Evolutionary conservation across 1,140 invertebrate species (phyloP), one percentile per base, ranked within the genome.

Genomic region (Achatina immaculata): DNA sequence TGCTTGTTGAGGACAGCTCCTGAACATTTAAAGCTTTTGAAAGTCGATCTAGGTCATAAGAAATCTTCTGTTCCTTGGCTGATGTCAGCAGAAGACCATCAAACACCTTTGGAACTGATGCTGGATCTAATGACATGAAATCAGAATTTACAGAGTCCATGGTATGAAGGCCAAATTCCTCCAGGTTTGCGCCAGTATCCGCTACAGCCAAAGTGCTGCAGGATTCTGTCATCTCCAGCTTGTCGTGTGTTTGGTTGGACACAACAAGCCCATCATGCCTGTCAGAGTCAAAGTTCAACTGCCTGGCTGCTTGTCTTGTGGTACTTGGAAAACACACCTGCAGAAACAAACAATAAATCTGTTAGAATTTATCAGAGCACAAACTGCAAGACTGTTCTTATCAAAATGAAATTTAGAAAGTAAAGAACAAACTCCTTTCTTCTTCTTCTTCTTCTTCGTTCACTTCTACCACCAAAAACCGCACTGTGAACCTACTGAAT

Each of bases 1-100:
- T 79, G 31, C 82, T 77, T 48, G 88, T 88, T n/a, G 88, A 89
- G 58, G 79, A 85, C 6, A 89, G 36, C 31, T 89, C 88, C 69
- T 87, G 83, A 43, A 89, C 84, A 82, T 89, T 89, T 65, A 89
- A 69, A 45, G 83, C 84, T 78, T 85, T 87, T 1, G 85, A 88
- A 19, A 89, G 77, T 58, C 86, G 87, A 34, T 84, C 82, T 62
- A 89, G 80, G 58, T 85, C 84, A 31, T 87, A 87, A 69, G 85
- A 86, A 51, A 89, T 89, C 48, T 89, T 87, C 77, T 89, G 86
- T 71, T 89, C 85, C 74, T 84, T 85, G 24, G 85, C 62, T 45
- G 88, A 87, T 14, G 86, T 88, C 55, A 88, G 77, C 24, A 85
- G 85, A 74, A 89, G 79, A 11, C 88, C 88, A 83, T 81, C 83